A percentile compares a stretch with the other conserved stretches of the same genome.
Evolutionary conservation across 2,888 invertebrate species (phyloP).

Genomic region (Diploptera punctata): DNA sequence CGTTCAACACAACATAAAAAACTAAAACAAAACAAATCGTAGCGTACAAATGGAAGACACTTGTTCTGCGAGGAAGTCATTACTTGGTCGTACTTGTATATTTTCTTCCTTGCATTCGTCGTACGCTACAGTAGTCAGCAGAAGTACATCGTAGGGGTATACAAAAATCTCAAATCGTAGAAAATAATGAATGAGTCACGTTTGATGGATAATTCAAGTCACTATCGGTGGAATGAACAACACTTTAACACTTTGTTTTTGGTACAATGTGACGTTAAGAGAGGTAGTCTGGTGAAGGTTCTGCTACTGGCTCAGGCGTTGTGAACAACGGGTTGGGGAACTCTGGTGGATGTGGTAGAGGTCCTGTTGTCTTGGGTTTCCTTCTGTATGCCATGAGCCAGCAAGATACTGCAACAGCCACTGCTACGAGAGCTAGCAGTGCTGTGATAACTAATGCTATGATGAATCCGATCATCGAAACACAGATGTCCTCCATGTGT

Average conservation of each 20-base stretch:
- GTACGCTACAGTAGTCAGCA: neutral
- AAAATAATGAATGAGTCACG: neutral
- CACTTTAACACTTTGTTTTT: slow-evolving; percentile 4
- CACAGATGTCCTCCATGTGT: slow-evolving; percentile 85
- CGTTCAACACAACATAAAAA: slow-evolving; percentile 15
- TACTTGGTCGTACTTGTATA: neutral
- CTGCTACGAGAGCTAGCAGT: slow-evolving; percentile 88
- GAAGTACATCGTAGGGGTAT: neutral
- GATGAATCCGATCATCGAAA: slow-evolving; percentile 91
- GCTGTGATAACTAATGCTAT: slow-evolving; percentile 93
- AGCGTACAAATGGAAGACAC: slow-evolving; percentile 21
- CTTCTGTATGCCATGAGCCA: slow-evolving; percentile 95
- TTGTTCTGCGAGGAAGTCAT: neutral
- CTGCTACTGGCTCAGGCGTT: slow-evolving; percentile 79
- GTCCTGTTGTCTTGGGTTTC: slow-evolving; percentile 85
- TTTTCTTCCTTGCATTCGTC: neutral
- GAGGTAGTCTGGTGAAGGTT: slow-evolving; percentile 82
- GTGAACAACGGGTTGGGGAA: slow-evolving; percentile 94
- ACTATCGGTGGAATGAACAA: slow-evolving; percentile 16
- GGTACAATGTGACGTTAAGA: slow-evolving; percentile 45
- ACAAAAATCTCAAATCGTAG: too few species aligned
- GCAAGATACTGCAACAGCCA: slow-evolving; percentile 93
- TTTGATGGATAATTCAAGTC: neutral
- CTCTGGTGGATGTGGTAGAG: slow-evolving; percentile 93
- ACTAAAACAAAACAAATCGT: slow-evolving; percentile 7